Evolutionary conservation across 2,797 vertebrate genomes (phyloP).

Genomic region (Acridotheres tristis): DNA sequence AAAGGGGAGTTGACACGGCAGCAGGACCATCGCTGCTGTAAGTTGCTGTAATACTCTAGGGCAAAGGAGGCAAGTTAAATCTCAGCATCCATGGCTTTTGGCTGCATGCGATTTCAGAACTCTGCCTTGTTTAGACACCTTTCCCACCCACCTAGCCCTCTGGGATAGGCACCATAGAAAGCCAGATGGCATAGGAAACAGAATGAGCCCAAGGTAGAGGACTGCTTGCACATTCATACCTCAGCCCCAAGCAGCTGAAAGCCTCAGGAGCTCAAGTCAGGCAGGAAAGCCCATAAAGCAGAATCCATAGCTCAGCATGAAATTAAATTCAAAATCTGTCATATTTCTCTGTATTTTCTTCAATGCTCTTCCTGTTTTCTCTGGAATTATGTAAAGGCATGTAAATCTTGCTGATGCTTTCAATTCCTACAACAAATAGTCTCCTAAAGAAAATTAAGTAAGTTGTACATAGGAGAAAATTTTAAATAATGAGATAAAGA

Average conservation of each 20-base stretch:
- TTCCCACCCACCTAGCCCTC: fast-evolving
- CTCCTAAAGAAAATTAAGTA: not conserved
- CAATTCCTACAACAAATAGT: not conserved
- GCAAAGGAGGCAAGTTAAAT: not conserved
- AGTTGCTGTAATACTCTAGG: not conserved
- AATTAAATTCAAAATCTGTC: not conserved
- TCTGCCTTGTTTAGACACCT: not conserved
- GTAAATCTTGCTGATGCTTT: not conserved
- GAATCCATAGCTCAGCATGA: not conserved
- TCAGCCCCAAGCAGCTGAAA: not conserved
- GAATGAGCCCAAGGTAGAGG: not conserved
- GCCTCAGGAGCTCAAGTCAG: not conserved
- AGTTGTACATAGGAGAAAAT: not conserved
- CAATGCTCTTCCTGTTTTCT: not conserved
- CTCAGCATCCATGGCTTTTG: not conserved
- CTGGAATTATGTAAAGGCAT: not conserved
- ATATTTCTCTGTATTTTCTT: not conserved
- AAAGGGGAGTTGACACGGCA: not conserved
- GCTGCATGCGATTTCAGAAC: not conserved
- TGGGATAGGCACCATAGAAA: not conserved
- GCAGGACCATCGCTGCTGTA: not conserved
- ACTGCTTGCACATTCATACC: not conserved
- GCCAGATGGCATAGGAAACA: not conserved
- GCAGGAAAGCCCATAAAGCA: not conserved
- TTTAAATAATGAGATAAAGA: not conserved